Conservation (phyloP, 1,140 invertebrate genomes). For the Aphelenchoides avenae region DNA sequence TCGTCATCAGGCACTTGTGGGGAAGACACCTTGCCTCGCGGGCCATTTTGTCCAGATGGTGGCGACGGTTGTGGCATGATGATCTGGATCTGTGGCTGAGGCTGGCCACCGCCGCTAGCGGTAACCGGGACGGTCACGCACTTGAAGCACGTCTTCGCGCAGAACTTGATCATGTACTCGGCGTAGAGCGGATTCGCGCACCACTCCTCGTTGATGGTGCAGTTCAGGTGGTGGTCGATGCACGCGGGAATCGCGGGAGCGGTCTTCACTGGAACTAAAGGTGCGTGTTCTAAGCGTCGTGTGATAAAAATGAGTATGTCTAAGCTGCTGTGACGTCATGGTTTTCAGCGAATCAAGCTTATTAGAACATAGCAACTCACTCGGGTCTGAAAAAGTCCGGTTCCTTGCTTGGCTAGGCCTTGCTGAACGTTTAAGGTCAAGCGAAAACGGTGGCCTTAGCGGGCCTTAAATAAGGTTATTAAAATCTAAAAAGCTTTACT, state of each 20-base stretch:
- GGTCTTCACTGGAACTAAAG: constrained; percentile 13
- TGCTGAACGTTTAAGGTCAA: too few relatives aligned
- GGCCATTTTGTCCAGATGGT: too few relatives aligned
- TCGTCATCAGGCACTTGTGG: too few relatives aligned
- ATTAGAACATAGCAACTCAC: constrained; percentile 15
- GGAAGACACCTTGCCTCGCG: too few relatives aligned
- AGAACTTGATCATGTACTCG: constrained; percentile 32
- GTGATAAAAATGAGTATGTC: background rate
- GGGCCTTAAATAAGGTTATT: too few relatives aligned
- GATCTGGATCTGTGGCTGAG: too few relatives aligned
- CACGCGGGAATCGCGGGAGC: constrained; percentile 30
- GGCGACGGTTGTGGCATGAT: too few relatives aligned
- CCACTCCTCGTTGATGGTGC: constrained; percentile 35
- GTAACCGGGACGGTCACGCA: constrained; percentile 18
- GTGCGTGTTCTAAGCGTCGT: constrained; percentile 13
- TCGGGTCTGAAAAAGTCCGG: constrained; percentile 1
- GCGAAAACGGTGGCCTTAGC: too few relatives aligned
- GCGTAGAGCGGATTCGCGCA: constrained; percentile 31
- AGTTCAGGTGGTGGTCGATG: constrained; percentile 33
- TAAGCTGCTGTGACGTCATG: constrained; percentile 21
- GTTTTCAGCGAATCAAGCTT: background rate
- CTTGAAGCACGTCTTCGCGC: constrained; percentile 33
- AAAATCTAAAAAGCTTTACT: too few relatives aligned
- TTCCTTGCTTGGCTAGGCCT: too few relatives aligned
- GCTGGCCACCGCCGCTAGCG: too few relatives aligned